Evolutionary conservation across 2,113 vertebrate species (phyloP).

Genomic region (Alexandromys fortis): DNA sequence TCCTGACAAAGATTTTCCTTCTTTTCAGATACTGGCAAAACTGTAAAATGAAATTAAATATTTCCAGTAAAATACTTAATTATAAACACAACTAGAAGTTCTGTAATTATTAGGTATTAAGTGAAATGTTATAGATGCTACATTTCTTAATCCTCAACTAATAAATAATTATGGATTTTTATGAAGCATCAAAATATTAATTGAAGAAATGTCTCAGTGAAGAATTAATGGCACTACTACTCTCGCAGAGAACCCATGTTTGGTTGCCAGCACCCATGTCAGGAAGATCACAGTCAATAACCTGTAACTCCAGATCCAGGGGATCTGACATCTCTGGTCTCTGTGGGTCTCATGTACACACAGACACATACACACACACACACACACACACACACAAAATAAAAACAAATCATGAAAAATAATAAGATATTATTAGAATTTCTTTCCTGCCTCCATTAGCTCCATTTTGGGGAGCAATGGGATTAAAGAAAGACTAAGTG

Average conservation of each 20-base stretch:
- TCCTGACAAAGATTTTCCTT: neutral
- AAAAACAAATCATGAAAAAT: neutral
- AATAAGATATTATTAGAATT: neutral
- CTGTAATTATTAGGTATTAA: neutral
- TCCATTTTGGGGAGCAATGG: neutral
- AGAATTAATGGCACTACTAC: neutral
- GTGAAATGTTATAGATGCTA: neutral
- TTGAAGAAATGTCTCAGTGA: neutral
- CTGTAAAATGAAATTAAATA: slow-evolving; percentile 32
- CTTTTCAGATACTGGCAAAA: slow-evolving; percentile 20
- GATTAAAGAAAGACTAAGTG: slow-evolving; percentile 8
- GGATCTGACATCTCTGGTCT: neutral
- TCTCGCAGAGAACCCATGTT: neutral
- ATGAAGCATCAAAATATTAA: slow-evolving; percentile 10
- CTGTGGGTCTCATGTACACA: too few species aligned
- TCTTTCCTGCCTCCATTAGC: neutral
- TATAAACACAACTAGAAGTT: slow-evolving; percentile 30
- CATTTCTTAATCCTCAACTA: slow-evolving; percentile 40
- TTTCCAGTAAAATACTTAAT: slow-evolving; percentile 49
- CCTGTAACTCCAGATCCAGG: neutral
- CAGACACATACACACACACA: neutral
- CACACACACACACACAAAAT: neutral
- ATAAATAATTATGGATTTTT: slow-evolving; percentile 23
- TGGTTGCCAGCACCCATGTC: neutral
- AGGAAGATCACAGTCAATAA: neutral